Base-by-base conservation (phyloP, 2,797 vertebrate genomes). In the Cyprinodon diabolis region DNA sequence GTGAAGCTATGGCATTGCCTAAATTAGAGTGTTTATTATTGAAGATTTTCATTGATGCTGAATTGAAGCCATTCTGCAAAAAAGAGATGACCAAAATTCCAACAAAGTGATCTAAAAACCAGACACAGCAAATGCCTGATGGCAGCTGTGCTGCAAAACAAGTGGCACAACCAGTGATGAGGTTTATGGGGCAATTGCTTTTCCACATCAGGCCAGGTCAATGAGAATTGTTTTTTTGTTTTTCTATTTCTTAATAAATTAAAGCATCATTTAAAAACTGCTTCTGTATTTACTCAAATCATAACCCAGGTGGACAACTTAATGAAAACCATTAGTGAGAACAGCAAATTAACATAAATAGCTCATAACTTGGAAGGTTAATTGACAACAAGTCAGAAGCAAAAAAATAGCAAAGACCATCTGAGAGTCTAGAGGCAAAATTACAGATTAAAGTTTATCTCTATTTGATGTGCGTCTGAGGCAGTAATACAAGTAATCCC, bases 391-490 rank as follows among this genome's bases (percentile, higher is more conserved):
- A 65, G 37, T 63, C 37, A 40, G 62, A 65, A 65, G 62, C 11
- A 45, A 43, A 65, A n/a, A 62, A 43, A 23, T 37, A 43, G 13
- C 2, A 43, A 62, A 19, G 37, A 63, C 15, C 40, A 13, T 65
- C 62, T 65, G 40, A 65, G 40, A 65, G 62, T 65, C 62, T 40
- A 65, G 40, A 65, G 62, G 62, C 62, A 65, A 65, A 65, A 65
- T 65, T 51, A 52, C 19, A 54, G 67, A 68, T 68, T 65, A 65
- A 65, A 65, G 40, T 65, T 65, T 9, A 65, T 45, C 37, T 65
- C 62, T 65, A 40, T 65, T 65, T 65, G 40, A 65, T 65, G 40
- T 23, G 62, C 62, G 40, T 65, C 40, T 23, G 62, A 65, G 62
- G 40, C 62, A 65, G 40, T 11, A 65, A 65, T 17, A 43, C 37